Evolutionary conservation across 2,888 invertebrate species (phyloP), one percentile per base, ranked within the genome.

Genomic region (Phasia obesa): DNA sequence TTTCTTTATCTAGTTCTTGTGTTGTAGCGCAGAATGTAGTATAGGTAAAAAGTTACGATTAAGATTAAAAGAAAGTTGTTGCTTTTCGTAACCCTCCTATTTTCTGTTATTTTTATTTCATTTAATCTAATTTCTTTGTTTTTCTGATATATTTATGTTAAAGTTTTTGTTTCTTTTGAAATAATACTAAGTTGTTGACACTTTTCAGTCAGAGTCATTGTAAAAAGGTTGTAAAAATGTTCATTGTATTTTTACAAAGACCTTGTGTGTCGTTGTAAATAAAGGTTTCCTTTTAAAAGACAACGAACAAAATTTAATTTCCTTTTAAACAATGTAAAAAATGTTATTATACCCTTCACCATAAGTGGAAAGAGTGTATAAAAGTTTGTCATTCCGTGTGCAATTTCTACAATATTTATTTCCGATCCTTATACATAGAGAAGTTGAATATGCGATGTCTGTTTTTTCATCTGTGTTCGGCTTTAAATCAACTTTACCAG

Each of bases 201-300:
- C 49, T 51, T 57, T 71, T 65, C 42, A 64, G 62, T 71, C 78
- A 79, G 71, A 65, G 78, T 79, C 71, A 79, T 59, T 65, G 42
- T 65, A 19, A 78, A 64, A 77, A 35, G 25, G 47, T 44, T 49
- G 57, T 27, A 21, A 78, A 3, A 51, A 57, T 64, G 44, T 77
- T 77, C 70, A 70, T 70, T 55, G 55, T 49, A 55, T 62, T 62
- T 53, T 6, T 53, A n/a, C 11, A 23, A 47, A 55, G 13, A 51
- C 2, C 31, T 31, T 75, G 65, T 65, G 23, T 65, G 65, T 57
- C 35, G 17, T 9, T 57, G 35, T 25, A 23, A 47, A 49, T 23
- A 57, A 65, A 25, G 27, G 2, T 23, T 60, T 13, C 19, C 19
- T 19, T 49, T 38, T 38, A 44, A 21, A 17, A 38, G 27, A 53